Base-by-base conservation (phyloP, 2,888 invertebrate genomes). In the Heliconius aoede region DNA sequence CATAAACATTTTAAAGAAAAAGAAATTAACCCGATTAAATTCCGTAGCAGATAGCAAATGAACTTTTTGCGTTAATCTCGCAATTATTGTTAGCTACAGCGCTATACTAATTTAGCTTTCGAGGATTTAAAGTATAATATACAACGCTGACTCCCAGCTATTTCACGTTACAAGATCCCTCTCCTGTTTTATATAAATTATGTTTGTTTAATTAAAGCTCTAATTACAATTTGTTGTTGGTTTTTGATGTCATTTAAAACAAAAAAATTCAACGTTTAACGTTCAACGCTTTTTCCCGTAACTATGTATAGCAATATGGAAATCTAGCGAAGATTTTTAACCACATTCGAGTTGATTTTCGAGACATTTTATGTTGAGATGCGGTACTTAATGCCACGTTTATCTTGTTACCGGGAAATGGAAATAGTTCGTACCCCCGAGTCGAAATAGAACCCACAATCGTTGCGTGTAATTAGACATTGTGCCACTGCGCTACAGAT, bases 81-180 rank as follows among this genome's bases (percentile, higher is more conserved):
- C 51, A 21, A 62, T 46, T 74, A 68, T 58, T 74, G 60, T 68
- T 61, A 58, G 36, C 65, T 65, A 24, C 36, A 67, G 15, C 40
- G 60, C 68, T 26, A 24, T 62, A 61, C 61, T 69, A 61, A 69
- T 74, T 69, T 51, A 74, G 69, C 61, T 74, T 74, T 69, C 30
- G 60, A 60, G 74, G 28, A 32, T n/a, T 62, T 61, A 74, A 62
- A 58, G 32, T 71, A 71, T 58, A 71, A 58, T 58, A 55, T 60
- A 72, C 36, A 32, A 36, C 13, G 26, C 32, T 72, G 24, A n/a
- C 32, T 72, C 30, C n/a, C 21, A 68, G 67, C 32, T 72, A 36
- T 72, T 60, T 36, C 24, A 72, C 36, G 36, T 32, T 60, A 72
- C 32, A 60, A 60, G 71, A 60, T 3, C 9, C 24, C 30, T 32